Conservation (phyloP, 1,140 invertebrate genomes). For the Papilio xuthus region DNA sequence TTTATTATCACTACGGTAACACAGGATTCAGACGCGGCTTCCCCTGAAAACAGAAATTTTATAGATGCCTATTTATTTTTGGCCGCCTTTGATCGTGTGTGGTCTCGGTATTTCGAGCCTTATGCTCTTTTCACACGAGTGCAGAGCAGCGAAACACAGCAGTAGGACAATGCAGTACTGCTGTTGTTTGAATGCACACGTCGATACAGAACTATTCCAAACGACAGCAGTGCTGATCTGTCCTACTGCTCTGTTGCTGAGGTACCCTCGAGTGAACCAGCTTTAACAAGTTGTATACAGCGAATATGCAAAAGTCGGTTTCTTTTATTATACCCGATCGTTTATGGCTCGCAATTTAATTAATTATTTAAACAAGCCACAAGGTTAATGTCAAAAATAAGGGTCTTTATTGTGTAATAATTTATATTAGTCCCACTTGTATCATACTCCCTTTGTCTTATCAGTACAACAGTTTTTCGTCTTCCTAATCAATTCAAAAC, state of each 20-base stretch:
- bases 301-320: slow-evolving; percentile 33
- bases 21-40: slow-evolving; percentile 61
- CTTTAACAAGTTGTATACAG: slow-evolving; percentile 38
- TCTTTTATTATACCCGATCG: slow-evolving; percentile 21
- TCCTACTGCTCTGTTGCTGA: neutral
- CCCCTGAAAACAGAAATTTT: slow-evolving; percentile 73
- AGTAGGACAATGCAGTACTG: neutral
- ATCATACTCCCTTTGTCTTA: neutral
- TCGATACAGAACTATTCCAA: too few species aligned
- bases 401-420: neutral
- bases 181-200: too few species aligned
- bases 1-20: slow-evolving; percentile 73
- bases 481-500: neutral
- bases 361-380: slow-evolving; percentile 14
- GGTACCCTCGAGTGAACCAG: neutral
- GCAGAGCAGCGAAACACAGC: neutral
- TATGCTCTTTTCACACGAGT: neutral
- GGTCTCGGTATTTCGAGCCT: slow-evolving; percentile 51
- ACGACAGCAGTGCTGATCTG: neutral
- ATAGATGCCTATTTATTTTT: slow-evolving; percentile 58
- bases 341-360: slow-evolving; percentile 28
- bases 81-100: slow-evolving; percentile 68
- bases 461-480: neutral
- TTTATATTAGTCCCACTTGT: neutral
- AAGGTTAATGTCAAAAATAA: neutral